A percentile compares a stretch with the other conserved stretches of the same genome.
These are phyloP conservation scores for Tamandua tetradactyla DNA, from an alignment of 2,797 vertebrate genomes.

Conservation along the genomic window DNA sequence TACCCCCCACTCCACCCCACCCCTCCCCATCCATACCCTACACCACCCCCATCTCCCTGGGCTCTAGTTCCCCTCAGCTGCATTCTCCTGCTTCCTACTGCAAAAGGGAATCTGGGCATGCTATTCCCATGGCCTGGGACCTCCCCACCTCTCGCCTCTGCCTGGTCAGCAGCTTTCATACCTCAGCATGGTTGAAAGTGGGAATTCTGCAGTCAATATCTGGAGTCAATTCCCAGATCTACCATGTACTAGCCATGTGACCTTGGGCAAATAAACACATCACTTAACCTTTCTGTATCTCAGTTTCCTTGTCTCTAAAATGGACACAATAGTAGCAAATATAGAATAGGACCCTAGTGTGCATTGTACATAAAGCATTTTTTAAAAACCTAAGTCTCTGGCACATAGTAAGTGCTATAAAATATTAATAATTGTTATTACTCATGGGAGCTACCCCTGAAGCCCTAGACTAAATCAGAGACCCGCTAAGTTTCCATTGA, in stretches of 20 bases:
- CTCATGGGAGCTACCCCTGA: background rate
- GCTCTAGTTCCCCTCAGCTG: background rate
- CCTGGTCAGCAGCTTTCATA: background rate
- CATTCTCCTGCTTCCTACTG: rapidly evolving
- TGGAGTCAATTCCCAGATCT: background rate
- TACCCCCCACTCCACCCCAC: background rate
- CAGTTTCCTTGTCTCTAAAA: background rate
- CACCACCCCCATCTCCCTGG: too few species aligned
- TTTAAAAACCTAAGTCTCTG: background rate
- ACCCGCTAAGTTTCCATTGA: background rate
- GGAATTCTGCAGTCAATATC: background rate
- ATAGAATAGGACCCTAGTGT: background rate
- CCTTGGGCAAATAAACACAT: background rate
- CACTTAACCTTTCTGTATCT: background rate
- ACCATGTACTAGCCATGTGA: background rate
- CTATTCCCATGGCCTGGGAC: background rate
- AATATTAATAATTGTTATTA: background rate
- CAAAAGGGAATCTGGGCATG: background rate
- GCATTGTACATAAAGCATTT: background rate
- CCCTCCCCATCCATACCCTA: too few species aligned
- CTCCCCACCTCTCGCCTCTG: background rate
- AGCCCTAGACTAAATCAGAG: background rate
- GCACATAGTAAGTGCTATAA: background rate
- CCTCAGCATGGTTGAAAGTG: background rate
- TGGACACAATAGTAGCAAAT: background rate